Evolutionary conservation across 2,797 vertebrate species (phyloP), one percentile per base, ranked within the genome.

Genomic region (Chaetophractus vellerosus): DNA sequence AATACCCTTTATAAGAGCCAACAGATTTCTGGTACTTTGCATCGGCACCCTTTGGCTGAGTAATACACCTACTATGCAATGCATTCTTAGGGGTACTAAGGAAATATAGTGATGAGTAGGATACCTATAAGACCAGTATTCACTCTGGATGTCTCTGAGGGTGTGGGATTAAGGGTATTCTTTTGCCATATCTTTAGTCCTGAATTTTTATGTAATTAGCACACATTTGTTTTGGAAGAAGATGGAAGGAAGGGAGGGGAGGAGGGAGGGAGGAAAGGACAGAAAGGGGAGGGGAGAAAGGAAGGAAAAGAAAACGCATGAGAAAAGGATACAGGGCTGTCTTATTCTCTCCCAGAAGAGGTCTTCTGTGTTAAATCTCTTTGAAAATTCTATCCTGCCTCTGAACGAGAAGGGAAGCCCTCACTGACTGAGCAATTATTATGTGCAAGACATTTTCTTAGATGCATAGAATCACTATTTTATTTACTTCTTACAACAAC

Each of bases 401-500:
- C 26, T 69, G 9, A 89, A 84, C 33, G 15, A 71, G 23, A 68
- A 2, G 14, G 7, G 11, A 81, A 90, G 26, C 18, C 36, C 33
- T 91, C 33, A 48, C 0, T 45, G 19, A 82, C 1, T 55, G 33
- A 89, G 26, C 4, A 48, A 50, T 59, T 75, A 66, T 31, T 68
- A n/a, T 9, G 6, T 66, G 21, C 21, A 15, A 76, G 24, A 36
- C 14, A 45, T 57, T 86, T 93, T 82, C 41, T 80, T 48, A 82
- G 68, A 72, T 48, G 52, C 36, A 74, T 82, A 91, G 38, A 88
- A 90, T 82, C 8, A 64, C 78, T 74, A 59, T 26, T 14, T 87
- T 86, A 45, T 31, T 89, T 90, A 78, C 11, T 28, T 95, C 55
- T 86, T 38, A 78, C 28, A 59, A 86, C 8, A 82, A 66, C 18